These are phyloP conservation scores for Caenorhabditis angaria DNA, from an alignment of 2,888 invertebrate genomes.

Conservation along the genomic window DNA sequence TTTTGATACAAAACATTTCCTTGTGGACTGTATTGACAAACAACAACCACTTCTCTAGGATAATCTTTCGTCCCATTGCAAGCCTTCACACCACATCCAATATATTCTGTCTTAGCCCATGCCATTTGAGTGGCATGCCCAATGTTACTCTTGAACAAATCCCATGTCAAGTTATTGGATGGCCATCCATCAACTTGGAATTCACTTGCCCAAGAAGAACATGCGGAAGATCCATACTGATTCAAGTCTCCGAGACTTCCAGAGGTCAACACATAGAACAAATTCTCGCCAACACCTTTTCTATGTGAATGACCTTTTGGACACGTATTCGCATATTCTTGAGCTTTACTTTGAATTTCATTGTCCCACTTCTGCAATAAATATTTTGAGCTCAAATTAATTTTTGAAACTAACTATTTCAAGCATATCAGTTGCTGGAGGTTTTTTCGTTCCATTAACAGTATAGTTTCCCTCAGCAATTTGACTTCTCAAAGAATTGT, in stretches of 20 bases:
- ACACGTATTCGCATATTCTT: conserved; percentile 12
- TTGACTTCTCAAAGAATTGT: background rate
- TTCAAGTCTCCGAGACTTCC: conserved; percentile 21
- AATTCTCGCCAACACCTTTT: conserved; percentile 7
- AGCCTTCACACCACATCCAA: conserved; percentile 38
- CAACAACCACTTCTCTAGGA: conserved; percentile 22
- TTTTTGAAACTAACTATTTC: background rate
- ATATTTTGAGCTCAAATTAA: background rate
- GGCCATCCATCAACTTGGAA: conserved; percentile 34
- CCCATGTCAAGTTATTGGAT: conserved; percentile 5
- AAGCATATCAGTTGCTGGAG: background rate
- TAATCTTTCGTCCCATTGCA: conserved; percentile 18
- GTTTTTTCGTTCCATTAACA: conserved; percentile 5
- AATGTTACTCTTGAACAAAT: conserved; percentile 24
- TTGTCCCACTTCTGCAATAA: background rate
- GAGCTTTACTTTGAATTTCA: background rate
- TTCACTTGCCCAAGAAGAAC: conserved; percentile 15
- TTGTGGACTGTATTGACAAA: conserved; percentile 37
- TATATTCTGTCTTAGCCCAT: conserved; percentile 23
- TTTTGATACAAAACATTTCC: background rate
- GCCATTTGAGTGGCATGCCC: conserved; percentile 43
- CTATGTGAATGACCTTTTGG: conserved; percentile 9
- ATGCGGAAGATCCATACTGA: conserved; percentile 17
- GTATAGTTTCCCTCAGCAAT: conserved; percentile 5
- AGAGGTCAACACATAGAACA: conserved; percentile 15